Conservation (phyloP, 2,113 vertebrate genomes). For the Seriola dumerili region DNA sequence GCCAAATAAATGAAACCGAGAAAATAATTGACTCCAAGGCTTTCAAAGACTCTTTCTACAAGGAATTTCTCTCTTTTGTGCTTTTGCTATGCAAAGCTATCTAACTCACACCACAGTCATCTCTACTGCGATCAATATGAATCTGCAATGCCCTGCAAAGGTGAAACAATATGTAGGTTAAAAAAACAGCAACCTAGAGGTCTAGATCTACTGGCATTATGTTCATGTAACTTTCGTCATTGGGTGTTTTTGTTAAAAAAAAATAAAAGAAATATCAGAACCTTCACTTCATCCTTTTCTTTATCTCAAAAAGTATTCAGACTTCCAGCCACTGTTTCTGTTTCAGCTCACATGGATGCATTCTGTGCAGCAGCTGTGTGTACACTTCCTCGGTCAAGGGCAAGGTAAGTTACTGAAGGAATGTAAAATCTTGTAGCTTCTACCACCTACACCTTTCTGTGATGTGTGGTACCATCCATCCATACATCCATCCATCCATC, state of each 20-base stretch:
- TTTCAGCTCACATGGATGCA: constrained; percentile 1
- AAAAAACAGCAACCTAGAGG: not conserved
- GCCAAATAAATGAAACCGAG: not conserved
- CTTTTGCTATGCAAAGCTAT: not conserved
- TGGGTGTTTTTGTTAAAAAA: not conserved
- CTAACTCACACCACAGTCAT: not conserved
- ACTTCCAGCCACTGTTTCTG: not conserved
- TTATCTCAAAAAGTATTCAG: not conserved
- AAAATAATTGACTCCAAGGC: not conserved
- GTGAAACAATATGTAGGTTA: not conserved
- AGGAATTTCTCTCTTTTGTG: constrained; percentile 20
- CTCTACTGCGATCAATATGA: constrained; percentile 33
- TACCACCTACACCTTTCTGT: not conserved
- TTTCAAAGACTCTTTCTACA: constrained; percentile 9
- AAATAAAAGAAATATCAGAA: not conserved
- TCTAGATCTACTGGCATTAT: not conserved
- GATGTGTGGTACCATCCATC: not conserved
- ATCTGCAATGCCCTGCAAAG: constrained; percentile 13
- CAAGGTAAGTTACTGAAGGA: too few relatives aligned
- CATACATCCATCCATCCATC: too few relatives aligned
- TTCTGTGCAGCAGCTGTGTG: too few relatives aligned
- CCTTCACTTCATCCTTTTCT: not conserved
- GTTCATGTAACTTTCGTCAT: not conserved
- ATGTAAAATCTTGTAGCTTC: not conserved
- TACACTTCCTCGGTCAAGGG: too few relatives aligned